Evolutionary conservation across 2,888 invertebrate genomes (phyloP).

Genomic region (Drosophila merina): DNA sequence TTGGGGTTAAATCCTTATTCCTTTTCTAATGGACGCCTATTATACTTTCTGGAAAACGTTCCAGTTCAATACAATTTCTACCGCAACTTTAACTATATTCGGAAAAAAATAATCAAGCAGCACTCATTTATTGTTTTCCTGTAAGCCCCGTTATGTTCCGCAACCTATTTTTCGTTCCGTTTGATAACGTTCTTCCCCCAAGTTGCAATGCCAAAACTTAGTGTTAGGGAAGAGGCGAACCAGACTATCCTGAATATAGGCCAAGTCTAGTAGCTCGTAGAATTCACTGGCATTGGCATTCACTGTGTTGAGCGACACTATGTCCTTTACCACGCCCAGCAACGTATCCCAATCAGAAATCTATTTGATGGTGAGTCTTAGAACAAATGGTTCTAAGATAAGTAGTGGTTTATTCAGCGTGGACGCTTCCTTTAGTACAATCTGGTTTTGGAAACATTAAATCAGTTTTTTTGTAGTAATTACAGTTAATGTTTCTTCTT

Average conservation of each 20-base stretch:
- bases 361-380: constrained; percentile 8
- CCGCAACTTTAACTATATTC: neutral
- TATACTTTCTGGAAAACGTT: constrained; percentile 2
- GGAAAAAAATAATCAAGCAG: neutral
- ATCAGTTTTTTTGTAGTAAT: too few relatives aligned
- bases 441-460: too few relatives aligned
- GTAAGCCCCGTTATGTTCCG: too few relatives aligned
- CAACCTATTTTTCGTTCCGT: too few relatives aligned
- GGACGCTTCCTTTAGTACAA: constrained; percentile 3
- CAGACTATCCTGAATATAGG: neutral
- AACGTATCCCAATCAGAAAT: constrained; percentile 10
- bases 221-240: neutral
- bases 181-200: too few relatives aligned
- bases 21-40: neutral
- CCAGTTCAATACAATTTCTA: neutral
- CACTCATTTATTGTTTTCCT: too few relatives aligned
- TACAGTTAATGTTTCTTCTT: too few relatives aligned
- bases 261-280: neutral
- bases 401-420: constrained; percentile 5
- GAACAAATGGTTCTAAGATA: constrained; percentile 2
- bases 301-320: neutral
- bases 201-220: constrained; percentile 16
- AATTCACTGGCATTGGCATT: neutral
- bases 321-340: neutral
- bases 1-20: neutral